These are phyloP conservation scores for Hypocryptadius cinnamomeus DNA, from an alignment of 2,113 vertebrate species.

Conservation along the genomic window DNA sequence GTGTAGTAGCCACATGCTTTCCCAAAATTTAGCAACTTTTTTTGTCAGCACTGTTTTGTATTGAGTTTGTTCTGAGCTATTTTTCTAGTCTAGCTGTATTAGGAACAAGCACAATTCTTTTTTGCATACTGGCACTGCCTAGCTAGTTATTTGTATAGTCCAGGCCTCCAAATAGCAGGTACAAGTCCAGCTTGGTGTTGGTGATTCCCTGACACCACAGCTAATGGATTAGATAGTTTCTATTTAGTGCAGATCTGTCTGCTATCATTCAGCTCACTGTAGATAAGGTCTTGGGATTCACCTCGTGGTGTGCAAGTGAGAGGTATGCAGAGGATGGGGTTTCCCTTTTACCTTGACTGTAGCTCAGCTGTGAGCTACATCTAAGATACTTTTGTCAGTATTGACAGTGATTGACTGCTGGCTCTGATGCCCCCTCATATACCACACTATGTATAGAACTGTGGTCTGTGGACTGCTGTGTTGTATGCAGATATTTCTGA, in stretches of 20 bases:
- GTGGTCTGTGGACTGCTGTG: not conserved
- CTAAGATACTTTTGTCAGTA: not conserved
- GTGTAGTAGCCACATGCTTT: not conserved
- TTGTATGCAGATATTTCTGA: not conserved
- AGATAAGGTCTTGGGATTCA: not conserved
- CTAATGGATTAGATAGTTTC: not conserved
- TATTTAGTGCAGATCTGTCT: not conserved
- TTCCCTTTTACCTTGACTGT: not conserved
- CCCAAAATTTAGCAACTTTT: not conserved
- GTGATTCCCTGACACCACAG: not conserved
- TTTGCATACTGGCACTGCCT: not conserved
- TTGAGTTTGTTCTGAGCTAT: not conserved
- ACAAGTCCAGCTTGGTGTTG: not conserved
- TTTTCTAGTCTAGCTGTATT: not conserved
- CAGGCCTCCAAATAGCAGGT: not conserved
- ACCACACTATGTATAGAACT: not conserved
- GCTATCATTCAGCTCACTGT: not conserved
- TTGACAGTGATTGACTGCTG: not conserved
- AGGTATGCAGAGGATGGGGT: not conserved
- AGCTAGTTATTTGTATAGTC: not conserved
- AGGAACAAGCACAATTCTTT: not conserved
- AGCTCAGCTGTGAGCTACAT: not conserved
- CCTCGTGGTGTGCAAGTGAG: not conserved
- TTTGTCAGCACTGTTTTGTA: not conserved
- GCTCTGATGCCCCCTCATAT: not conserved